Percentiles rank a stretch among this genome's conserved stretches.
Conservation (phyloP, 2,888 invertebrate species). For the Drosophila paramelanica region DNA sequence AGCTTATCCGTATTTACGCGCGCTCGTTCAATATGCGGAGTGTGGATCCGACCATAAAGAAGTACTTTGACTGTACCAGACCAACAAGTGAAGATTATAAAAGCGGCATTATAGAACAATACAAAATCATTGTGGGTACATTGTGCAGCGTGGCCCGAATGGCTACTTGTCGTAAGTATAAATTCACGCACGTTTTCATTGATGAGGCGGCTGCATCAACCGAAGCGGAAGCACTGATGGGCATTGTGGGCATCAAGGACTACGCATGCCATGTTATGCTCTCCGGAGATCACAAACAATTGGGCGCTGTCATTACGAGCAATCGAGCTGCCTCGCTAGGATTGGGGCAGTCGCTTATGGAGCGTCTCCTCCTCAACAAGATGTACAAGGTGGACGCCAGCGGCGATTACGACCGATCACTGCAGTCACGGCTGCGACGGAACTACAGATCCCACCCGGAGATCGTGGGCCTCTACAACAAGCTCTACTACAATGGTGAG, state of each 20-base stretch:
- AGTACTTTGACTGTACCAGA: background rate
- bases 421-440: slow-evolving; percentile 89
- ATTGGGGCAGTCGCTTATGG: slow-evolving; percentile 87
- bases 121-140: slow-evolving; percentile 88
- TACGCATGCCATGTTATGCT: slow-evolving; percentile 86
- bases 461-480: slow-evolving; percentile 89
- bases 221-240: slow-evolving; percentile 89
- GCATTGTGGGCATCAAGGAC: slow-evolving; percentile 84
- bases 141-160: slow-evolving; percentile 81
- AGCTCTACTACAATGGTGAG: slow-evolving; percentile 89
- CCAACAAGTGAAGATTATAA: slow-evolving; percentile 25
- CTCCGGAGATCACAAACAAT: slow-evolving; percentile 89
- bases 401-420: slow-evolving; percentile 86
- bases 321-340: slow-evolving; percentile 70
- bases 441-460: slow-evolving; percentile 91
- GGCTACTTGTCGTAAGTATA: accelerated
- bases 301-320: slow-evolving; percentile 88
- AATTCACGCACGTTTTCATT: slow-evolving; percentile 87
- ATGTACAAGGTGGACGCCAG: slow-evolving; percentile 80
- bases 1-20: background rate
- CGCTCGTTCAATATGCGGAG: background rate
- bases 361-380: slow-evolving; percentile 87
- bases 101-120: slow-evolving; percentile 70
- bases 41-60: background rate
- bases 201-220: slow-evolving; percentile 91